A percentile compares a stretch with the other conserved stretches of the same genome.
phyloP scores from a whole-genome alignment of 53 echinoderm and acorn worm genomes.

The Pentamera pediparva region DNA sequence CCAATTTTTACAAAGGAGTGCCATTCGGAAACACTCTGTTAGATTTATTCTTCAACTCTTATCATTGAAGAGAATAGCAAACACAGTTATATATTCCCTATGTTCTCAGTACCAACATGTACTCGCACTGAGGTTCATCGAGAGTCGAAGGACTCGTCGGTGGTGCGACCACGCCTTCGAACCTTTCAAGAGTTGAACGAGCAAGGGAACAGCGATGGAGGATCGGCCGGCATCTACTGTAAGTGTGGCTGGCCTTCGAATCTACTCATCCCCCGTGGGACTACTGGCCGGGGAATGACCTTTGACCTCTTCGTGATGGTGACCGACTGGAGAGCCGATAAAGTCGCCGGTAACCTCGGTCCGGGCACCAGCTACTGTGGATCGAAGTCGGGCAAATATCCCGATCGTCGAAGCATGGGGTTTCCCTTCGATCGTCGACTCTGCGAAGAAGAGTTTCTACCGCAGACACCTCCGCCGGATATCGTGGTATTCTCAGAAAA shows the following conservation, averaged over 20 bases:
- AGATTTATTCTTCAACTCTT: too few relatives aligned
- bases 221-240: background rate
- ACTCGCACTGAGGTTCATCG: too few relatives aligned
- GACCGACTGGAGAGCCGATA: conserved; percentile 1
- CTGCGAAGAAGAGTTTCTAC: background rate
- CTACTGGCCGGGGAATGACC: background rate
- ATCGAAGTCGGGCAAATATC: background rate
- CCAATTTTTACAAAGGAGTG: too few relatives aligned
- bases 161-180: too few relatives aligned
- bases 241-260: background rate
- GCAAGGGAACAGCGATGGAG: background rate
- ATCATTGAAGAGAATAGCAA: too few relatives aligned
- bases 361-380: background rate
- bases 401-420: background rate
- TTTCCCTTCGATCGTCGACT: background rate
- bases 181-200: too few relatives aligned
- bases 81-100: too few relatives aligned
- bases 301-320: conserved; percentile 15
- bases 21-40: too few relatives aligned
- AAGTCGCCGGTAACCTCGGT: background rate
- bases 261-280: background rate
- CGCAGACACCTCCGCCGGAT: background rate
- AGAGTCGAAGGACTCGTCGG: too few relatives aligned
- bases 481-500: background rate
- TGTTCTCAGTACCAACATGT: too few relatives aligned